phyloP scores from a whole-genome alignment of 2,113 vertebrate species.

The Seriola dumerili region DNA sequence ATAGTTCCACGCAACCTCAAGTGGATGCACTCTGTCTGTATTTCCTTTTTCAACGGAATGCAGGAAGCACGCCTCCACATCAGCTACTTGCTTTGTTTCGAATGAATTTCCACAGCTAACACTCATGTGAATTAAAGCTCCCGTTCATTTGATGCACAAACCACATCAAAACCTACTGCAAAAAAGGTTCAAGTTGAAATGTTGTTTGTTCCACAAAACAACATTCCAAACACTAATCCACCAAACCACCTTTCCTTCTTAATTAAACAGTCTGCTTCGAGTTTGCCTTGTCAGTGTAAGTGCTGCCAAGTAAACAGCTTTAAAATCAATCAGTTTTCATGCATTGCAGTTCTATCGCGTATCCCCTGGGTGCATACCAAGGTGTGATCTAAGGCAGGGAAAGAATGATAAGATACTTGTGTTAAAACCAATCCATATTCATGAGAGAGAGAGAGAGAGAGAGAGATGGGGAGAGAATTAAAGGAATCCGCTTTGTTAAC shows the following conservation, averaged over 20 bases:
- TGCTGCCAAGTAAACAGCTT: constrained; percentile 10
- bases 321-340: constrained; percentile 8
- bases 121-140: not conserved
- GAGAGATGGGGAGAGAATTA: not conserved
- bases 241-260: not conserved
- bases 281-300: not conserved
- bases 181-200: not conserved
- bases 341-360: constrained; percentile 4
- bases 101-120: not conserved
- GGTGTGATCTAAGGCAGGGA: not conserved
- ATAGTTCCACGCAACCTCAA: not conserved
- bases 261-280: constrained; percentile 4
- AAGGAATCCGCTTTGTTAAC: not conserved
- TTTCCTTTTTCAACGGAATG: not conserved
- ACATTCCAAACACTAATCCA: not conserved
- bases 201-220: not conserved
- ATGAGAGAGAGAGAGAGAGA: not conserved
- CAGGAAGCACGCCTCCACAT: not conserved
- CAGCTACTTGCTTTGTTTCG: not conserved
- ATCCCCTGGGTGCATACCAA: not conserved
- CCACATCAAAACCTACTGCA: not conserved
- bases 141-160: not conserved
- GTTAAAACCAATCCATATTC: not conserved
- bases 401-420: not conserved
- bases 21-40: not conserved